Percentiles rank a stretch among this genome's conserved stretches.
phyloP scores from a whole-genome alignment of 2,888 invertebrate species.

The Hirtodrosophila histrioides region DNA sequence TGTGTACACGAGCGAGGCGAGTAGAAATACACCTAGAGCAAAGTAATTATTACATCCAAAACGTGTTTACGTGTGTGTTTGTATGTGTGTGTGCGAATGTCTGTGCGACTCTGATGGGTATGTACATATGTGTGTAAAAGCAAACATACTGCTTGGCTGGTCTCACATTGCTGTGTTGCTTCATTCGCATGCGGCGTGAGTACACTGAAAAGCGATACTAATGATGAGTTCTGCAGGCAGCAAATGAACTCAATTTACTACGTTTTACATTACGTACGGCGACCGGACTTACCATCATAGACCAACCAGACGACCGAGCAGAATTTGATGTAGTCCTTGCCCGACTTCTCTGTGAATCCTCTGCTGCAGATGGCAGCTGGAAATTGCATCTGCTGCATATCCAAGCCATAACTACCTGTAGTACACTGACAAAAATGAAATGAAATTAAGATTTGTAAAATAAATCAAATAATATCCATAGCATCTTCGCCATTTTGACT shows the following conservation, averaged over 20 bases:
- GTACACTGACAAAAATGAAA: constrained; percentile 14
- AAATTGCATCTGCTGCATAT: constrained; percentile 64
- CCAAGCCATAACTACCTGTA: constrained; percentile 24
- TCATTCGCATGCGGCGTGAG: constrained; percentile 69
- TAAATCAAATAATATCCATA: background rate
- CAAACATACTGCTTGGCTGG: constrained; percentile 28
- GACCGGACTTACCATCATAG: background rate
- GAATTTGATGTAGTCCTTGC: constrained; percentile 13
- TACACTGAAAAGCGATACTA: constrained; percentile 81
- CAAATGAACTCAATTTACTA: constrained; percentile 80
- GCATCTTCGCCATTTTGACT: background rate
- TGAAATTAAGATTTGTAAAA: background rate
- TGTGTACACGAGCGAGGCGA: constrained; percentile 25
- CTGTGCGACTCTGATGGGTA: constrained; percentile 20
- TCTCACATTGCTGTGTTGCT: constrained; percentile 41
- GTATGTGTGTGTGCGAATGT: constrained; percentile 21
- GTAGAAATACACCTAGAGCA: constrained; percentile 57
- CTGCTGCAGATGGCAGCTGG: constrained; percentile 61
- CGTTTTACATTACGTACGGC: constrained; percentile 65
- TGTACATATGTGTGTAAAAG: constrained; percentile 24
- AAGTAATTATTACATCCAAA: constrained; percentile 76
- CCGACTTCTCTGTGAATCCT: constrained; percentile 7
- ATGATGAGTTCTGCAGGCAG: constrained; percentile 78
- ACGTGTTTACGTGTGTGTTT: constrained; percentile 30
- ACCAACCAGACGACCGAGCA: background rate